phyloP scores from a whole-genome alignment of 2,113 vertebrate species.

The Cardinalis cardinalis region DNA sequence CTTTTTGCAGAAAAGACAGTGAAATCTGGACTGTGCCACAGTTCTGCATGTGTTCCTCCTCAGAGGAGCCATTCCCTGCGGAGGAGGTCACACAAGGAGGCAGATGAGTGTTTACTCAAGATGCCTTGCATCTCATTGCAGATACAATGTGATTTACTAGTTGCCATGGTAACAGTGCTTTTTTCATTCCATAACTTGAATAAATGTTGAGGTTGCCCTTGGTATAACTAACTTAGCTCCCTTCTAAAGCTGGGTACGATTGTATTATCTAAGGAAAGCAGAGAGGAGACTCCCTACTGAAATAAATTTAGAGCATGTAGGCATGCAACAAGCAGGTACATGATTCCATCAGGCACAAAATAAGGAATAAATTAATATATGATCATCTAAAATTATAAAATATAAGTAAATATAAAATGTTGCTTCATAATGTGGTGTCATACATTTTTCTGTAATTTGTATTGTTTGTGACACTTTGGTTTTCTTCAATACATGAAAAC shows the following conservation, averaged over 20 bases:
- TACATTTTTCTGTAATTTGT: neutral
- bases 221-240: slow-evolving; percentile 16
- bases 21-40: neutral
- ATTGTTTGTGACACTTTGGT: neutral
- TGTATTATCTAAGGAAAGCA: neutral
- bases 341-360: neutral
- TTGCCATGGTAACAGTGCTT: slow-evolving; percentile 57
- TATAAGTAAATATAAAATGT: neutral
- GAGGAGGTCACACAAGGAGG: slow-evolving; percentile 30
- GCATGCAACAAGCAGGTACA: neutral
- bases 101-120: slow-evolving; percentile 43
- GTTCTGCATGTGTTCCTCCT: neutral
- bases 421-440: neutral
- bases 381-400: neutral
- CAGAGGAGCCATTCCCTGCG: neutral
- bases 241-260: neutral
- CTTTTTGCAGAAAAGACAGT: neutral
- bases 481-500: neutral
- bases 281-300: neutral
- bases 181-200: slow-evolving; percentile 63
- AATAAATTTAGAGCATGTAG: neutral
- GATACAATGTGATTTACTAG: slow-evolving; percentile 40
- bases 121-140: slow-evolving; percentile 47
- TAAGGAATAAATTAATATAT: neutral
- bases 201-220: slow-evolving; percentile 50